Evolutionary conservation across 2,113 vertebrate genomes (phyloP).

Genomic region (Pachyramphus minor): DNA sequence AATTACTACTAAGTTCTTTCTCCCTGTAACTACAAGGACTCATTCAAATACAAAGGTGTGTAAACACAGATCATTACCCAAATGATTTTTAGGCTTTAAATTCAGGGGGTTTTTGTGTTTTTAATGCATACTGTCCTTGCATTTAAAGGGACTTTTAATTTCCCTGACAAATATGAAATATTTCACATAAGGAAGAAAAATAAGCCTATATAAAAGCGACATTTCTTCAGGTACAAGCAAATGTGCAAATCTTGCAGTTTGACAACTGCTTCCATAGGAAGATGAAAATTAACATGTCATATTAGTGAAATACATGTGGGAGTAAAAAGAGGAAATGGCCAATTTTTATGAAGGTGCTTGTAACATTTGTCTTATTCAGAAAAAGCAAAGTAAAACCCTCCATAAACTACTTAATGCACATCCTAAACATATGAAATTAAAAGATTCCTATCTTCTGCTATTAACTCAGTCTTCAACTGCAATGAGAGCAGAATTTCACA

Average conservation of each 20-base stretch:
- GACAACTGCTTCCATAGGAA: not conserved
- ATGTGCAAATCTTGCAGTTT: not conserved
- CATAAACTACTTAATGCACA: not conserved
- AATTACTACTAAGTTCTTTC: not conserved
- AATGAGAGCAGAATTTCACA: not conserved
- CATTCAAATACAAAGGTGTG: not conserved
- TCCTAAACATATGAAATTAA: not conserved
- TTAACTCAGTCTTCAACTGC: not conserved
- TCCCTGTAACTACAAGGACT: not conserved
- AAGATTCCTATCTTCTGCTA: not conserved
- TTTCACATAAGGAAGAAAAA: not conserved
- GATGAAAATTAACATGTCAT: not conserved
- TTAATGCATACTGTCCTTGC: not conserved
- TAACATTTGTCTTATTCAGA: not conserved
- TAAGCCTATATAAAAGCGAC: not conserved
- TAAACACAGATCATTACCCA: not conserved
- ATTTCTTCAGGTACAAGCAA: not conserved
- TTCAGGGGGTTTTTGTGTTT: not conserved
- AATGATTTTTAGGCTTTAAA: not conserved
- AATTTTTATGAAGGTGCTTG: not conserved
- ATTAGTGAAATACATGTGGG: not conserved
- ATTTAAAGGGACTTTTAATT: not conserved
- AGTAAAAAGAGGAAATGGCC: not conserved
- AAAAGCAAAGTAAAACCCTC: not conserved
- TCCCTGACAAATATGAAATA: not conserved